A percentile compares a stretch with the other conserved stretches of the same genome.
phyloP scores from a whole-genome alignment of 1,140 invertebrate genomes.

The Sitobion miscanthi region DNA sequence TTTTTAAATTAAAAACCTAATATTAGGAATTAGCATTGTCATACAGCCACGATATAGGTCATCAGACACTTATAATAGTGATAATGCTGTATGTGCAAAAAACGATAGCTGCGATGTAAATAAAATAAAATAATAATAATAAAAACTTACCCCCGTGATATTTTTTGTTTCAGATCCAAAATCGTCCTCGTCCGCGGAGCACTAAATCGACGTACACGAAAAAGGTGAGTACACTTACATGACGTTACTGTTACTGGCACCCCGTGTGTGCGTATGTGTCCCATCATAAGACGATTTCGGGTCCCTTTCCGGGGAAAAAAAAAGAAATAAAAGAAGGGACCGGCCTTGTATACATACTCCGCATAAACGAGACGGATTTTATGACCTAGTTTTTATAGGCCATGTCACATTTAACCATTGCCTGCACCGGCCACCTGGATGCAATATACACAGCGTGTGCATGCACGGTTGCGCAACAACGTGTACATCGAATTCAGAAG shows the following conservation, averaged over 20 bases:
- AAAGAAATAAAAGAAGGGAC: constrained; percentile 38
- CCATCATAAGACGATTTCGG: constrained; percentile 7
- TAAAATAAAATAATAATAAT: constrained; percentile 14
- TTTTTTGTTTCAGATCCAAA: constrained; percentile 23
- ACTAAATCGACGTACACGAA: background rate
- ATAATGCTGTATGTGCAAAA: background rate
- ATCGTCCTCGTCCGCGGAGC: background rate
- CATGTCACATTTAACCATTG: background rate
- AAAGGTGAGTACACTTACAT: constrained; percentile 50
- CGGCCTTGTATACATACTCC: background rate
- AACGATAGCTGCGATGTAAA: background rate
- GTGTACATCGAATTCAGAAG: background rate
- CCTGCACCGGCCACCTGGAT: constrained; percentile 26
- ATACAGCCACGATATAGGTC: background rate
- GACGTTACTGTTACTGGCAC: background rate
- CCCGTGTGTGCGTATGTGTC: background rate
- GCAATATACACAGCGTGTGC: background rate
- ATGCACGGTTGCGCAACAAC: background rate
- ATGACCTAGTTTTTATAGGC: constrained; percentile 48
- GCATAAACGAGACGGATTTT: constrained; percentile 17
- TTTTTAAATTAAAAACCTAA: constrained; percentile 32
- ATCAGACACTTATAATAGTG: background rate
- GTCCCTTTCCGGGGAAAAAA: background rate
- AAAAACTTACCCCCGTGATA: background rate
- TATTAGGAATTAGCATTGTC: background rate